Evolutionary conservation across 2,113 vertebrate species (phyloP).

Genomic region (Gallinago jamesoni): DNA sequence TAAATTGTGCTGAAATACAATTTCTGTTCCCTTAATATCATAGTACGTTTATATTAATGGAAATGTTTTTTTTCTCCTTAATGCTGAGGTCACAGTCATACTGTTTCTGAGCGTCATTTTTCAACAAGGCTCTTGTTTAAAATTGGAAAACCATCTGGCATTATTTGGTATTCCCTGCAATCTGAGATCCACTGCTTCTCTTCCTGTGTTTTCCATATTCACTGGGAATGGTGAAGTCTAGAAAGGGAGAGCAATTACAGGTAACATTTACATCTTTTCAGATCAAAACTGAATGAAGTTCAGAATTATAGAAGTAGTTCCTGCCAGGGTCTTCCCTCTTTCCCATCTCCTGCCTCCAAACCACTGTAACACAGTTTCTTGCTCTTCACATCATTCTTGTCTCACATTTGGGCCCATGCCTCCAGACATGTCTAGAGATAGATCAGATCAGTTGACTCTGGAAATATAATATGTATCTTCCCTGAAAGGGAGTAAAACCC

Average conservation of each 20-base stretch:
- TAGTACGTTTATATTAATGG: background rate
- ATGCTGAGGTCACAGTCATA: background rate
- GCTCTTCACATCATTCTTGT: background rate
- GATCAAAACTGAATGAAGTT: background rate
- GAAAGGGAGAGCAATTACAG: background rate
- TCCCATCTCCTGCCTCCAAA: background rate
- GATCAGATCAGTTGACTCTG: background rate
- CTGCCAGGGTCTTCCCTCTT: background rate
- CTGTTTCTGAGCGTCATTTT: background rate
- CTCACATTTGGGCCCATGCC: background rate
- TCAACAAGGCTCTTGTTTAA: background rate
- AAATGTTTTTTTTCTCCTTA: background rate
- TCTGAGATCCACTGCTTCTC: background rate
- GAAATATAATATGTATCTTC: background rate
- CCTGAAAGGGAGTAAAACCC: background rate
- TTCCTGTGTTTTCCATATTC: background rate
- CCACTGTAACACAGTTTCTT: background rate
- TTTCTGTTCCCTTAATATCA: background rate
- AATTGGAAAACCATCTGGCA: background rate
- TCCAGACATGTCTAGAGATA: background rate
- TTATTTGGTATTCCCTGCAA: background rate
- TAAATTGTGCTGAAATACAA: background rate
- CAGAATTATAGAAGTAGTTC: background rate
- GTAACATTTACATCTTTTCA: background rate
- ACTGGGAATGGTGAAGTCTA: background rate